Conservation (phyloP, 1,140 invertebrate genomes). For the Panulirus ornatus region DNA sequence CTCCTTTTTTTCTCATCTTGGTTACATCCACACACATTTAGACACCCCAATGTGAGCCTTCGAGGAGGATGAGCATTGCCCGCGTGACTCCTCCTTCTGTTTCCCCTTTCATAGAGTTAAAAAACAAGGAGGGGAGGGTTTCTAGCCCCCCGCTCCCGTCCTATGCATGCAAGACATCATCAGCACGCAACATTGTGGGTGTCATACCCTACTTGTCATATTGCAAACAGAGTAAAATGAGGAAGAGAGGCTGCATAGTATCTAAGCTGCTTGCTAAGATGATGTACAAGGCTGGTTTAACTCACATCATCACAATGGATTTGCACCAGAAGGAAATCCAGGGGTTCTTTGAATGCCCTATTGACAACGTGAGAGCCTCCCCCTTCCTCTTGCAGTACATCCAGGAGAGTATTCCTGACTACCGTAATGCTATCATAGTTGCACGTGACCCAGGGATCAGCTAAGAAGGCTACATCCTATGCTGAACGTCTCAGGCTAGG, state of each 20-base stretch:
- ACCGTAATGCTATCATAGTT: slow-evolving; percentile 98
- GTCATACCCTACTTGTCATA: slow-evolving; percentile 99
- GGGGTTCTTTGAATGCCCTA: slow-evolving; percentile 99
- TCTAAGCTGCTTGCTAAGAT: slow-evolving; percentile 83
- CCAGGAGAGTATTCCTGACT: slow-evolving; percentile 98
- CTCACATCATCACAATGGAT: slow-evolving; percentile 99
- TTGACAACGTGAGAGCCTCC: slow-evolving; percentile 98
- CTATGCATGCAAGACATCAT: slow-evolving; percentile 99
- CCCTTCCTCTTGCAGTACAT: slow-evolving; percentile 99
- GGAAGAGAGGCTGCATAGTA: slow-evolving; percentile 83
- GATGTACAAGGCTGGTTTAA: slow-evolving; percentile 92
- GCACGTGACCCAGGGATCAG: slow-evolving; percentile 95
- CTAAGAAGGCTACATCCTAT: slow-evolving; percentile 98
- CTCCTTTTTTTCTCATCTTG: too few species aligned
- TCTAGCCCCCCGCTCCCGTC: too few species aligned
- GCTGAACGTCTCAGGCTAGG: slow-evolving; percentile 92
- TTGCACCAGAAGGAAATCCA: slow-evolving; percentile 99
- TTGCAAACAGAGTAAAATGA: slow-evolving; percentile 93
- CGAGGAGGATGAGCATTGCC: too few species aligned
- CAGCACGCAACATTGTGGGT: slow-evolving; percentile 96
- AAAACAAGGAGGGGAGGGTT: too few species aligned
- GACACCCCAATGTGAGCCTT: too few species aligned
- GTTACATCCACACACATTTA: too few species aligned
- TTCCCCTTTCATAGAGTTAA: too few species aligned
- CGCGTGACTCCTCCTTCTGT: too few species aligned